Base-by-base conservation (phyloP, 2,888 invertebrate genomes). In the Xestia xanthographa region DNA sequence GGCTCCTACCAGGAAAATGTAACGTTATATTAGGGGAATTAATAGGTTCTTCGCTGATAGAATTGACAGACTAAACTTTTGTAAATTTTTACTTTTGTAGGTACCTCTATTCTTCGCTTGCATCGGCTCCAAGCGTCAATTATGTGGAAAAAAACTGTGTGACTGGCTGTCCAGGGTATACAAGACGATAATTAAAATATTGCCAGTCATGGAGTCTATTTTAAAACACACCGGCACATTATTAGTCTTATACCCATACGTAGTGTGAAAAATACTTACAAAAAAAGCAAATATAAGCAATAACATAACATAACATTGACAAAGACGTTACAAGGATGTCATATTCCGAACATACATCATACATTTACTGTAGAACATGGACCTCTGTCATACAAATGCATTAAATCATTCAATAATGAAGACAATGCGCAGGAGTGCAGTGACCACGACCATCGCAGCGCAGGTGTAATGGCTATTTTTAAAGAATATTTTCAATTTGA, bases 381-480 rank as follows among this genome's bases (percentile, higher is more conserved):
- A 5, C 22, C 34, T 65, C 71, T 75, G 77, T 83, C 85, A 78
- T 66, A 72, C n/a, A 56, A 72, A 79, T 70, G 72, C 68, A 73
- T 72, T 84, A 85, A 79, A 85, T 80, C 76, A 80, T 90, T 89
- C 90, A 88, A 87, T 91, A 91, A 89, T 89, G 85, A 86, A 90
- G 87, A 89, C 89, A 89, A 84, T 85, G 85, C 66, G 34, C 75
- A 20, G 56, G 66, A 79, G 82, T 77, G 66, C 74, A 72, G 17
- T 38, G 70, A 71, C 81, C 68, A 45, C 12, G 56, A 45, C 34
- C 68, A 77, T 56, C 4, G 22, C 34, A 34, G 38, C n/a, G 76
- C 83, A 84, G 84, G 75, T 85, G 84, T 80, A 66, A 67, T 29
- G 50, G 50, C 20, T 58, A 50, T 76, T 65, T 84, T 72, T 82